Conservation (phyloP, 2,888 invertebrate genomes). For the Plebejus anna region DNA sequence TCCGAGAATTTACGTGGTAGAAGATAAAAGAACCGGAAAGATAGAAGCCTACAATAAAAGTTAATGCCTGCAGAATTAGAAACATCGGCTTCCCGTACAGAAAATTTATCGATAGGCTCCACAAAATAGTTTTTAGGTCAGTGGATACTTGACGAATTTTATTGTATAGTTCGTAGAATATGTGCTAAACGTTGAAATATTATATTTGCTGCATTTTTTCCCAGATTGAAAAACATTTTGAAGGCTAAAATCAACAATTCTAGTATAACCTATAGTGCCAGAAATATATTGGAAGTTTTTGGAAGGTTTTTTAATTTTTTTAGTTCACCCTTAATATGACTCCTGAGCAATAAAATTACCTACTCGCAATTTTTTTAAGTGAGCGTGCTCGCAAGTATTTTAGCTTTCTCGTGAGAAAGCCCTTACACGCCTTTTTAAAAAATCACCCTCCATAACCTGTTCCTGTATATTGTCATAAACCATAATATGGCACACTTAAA, state of each 20-base stretch:
- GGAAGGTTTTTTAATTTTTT: background rate
- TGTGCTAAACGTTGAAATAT: background rate
- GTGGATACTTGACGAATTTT: background rate
- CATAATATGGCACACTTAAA: background rate
- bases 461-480: background rate
- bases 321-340: background rate
- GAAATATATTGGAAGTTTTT: background rate
- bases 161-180: background rate
- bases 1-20: constrained; percentile 66
- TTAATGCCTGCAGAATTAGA: constrained; percentile 32
- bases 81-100: constrained; percentile 29
- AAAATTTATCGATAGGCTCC: constrained; percentile 7
- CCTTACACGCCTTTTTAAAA: background rate
- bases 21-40: constrained; percentile 58
- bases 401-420: background rate
- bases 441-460: background rate
- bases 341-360: background rate
- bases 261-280: background rate
- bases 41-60: constrained; percentile 32
- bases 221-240: background rate
- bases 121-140: background rate
- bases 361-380: background rate
- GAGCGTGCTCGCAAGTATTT: background rate
- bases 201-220: background rate
- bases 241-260: background rate